Percentiles rank a stretch among this genome's conserved stretches.
Conservation (phyloP, 2,113 vertebrate genomes). For the Willisornis vidua region DNA sequence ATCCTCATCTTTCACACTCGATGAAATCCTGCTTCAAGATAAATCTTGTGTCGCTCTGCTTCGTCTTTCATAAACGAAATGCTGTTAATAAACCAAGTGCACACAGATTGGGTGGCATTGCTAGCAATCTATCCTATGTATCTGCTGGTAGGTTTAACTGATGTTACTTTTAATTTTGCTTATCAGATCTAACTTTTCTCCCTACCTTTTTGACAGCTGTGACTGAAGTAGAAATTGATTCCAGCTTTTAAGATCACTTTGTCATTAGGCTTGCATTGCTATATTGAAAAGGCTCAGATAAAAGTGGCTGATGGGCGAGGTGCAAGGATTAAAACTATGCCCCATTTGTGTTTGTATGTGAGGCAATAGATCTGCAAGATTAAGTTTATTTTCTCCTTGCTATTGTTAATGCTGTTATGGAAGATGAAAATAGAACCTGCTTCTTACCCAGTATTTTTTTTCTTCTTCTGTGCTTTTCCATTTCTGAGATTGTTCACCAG, state of each 20-base stretch:
- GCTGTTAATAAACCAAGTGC: slow-evolving; percentile 38
- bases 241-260: background rate
- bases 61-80: background rate
- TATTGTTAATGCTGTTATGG: background rate
- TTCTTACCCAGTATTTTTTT: background rate
- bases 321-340: slow-evolving; percentile 23
- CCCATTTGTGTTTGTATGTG: background rate
- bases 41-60: background rate
- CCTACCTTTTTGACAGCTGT: background rate
- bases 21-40: slow-evolving; percentile 6
- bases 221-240: slow-evolving; percentile 25
- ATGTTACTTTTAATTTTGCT: slow-evolving; percentile 45
- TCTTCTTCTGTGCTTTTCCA: background rate
- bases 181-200: background rate
- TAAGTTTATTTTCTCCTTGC: background rate
- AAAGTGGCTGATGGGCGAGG: background rate
- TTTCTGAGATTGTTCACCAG: background rate
- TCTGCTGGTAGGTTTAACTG: background rate
- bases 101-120: background rate
- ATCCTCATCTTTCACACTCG: background rate
- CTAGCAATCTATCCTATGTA: background rate
- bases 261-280: background rate
- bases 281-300: slow-evolving; percentile 6
- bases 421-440: background rate
- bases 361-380: background rate